These are phyloP conservation scores for Spilogale gracilis DNA, from an alignment of 2,113 vertebrate genomes.

Conservation along the genomic window DNA sequence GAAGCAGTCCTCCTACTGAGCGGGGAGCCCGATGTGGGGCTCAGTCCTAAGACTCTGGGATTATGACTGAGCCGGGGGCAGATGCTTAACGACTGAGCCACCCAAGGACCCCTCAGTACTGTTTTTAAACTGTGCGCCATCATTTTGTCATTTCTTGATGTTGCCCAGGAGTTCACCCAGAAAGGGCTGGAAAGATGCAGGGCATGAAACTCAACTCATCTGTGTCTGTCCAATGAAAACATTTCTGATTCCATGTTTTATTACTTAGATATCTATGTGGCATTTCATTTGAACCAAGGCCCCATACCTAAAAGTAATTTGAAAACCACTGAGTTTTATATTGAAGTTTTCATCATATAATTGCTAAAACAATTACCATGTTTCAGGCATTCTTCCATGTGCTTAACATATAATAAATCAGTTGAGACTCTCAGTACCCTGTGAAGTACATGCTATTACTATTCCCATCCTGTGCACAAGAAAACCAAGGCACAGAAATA, in stretches of 20 bases:
- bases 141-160: constrained; percentile 50
- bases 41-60: no score
- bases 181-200: not conserved
- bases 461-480: not conserved
- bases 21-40: no score
- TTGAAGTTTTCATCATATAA: constrained; percentile 31
- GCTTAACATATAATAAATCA: constrained; percentile 27
- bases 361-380: constrained; percentile 44
- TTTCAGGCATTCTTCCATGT: constrained; percentile 28
- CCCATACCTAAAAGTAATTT: constrained; percentile 44
- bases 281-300: constrained; percentile 46
- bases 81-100: no score
- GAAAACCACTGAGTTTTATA: constrained; percentile 51
- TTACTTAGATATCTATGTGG: constrained; percentile 52
- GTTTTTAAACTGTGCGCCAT: not conserved
- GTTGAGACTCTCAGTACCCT: not conserved
- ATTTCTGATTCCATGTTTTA: constrained; percentile 18
- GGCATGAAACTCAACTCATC: not conserved
- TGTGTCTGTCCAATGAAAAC: constrained; percentile 24
- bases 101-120: not conserved
- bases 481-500: not conserved
- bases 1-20: no score
- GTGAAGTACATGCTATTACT: constrained; percentile 3
- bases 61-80: no score
- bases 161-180: not conserved